Evolutionary conservation across 2,113 vertebrate genomes (phyloP).

Genomic region (Microtus montanus): DNA sequence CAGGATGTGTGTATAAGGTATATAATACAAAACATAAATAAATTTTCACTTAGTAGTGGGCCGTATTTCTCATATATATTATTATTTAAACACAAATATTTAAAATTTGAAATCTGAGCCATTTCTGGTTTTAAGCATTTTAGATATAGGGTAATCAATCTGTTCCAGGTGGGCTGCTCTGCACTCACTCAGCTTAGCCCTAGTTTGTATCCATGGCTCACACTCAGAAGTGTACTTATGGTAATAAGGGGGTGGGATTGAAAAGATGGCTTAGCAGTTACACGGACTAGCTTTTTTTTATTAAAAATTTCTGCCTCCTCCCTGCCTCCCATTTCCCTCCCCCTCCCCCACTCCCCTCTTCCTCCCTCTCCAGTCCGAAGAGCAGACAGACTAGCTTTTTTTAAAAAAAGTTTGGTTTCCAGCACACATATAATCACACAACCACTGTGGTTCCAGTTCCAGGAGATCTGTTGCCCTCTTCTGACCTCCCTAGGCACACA

Average conservation of each 20-base stretch:
- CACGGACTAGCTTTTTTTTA: background rate
- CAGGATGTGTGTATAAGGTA: background rate
- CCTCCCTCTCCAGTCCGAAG: no score
- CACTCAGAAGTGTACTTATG: background rate
- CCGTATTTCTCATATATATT: background rate
- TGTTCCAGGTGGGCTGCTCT: background rate
- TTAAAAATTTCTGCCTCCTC: no score
- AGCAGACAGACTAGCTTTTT: background rate
- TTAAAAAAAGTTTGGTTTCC: background rate
- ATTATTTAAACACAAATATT: background rate
- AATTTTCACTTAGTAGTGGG: background rate
- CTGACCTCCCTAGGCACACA: background rate
- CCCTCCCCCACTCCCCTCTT: no score
- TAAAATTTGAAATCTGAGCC: background rate
- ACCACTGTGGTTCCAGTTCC: background rate
- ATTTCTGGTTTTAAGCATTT: background rate
- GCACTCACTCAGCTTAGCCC: background rate
- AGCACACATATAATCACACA: background rate
- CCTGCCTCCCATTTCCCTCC: no score
- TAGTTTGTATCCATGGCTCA: background rate
- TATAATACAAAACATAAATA: background rate
- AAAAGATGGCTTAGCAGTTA: background rate
- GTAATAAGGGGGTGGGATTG: background rate
- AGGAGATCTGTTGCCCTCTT: background rate
- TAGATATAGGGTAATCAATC: background rate